Base-by-base conservation (phyloP, 2,113 vertebrate species). In the Hippoglossus stenolepis region DNA sequence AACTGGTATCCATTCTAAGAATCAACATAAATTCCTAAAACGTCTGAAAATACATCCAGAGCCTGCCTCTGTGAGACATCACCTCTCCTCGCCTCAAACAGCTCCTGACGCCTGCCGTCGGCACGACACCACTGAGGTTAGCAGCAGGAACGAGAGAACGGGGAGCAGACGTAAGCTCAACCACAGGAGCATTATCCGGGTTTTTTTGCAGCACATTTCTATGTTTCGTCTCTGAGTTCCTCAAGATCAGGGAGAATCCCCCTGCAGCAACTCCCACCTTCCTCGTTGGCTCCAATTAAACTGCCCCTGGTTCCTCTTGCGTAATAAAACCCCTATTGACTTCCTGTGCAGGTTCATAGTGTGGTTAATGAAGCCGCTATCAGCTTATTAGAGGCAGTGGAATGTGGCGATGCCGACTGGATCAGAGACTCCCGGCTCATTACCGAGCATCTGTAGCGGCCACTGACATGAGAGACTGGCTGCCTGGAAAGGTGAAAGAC, bases 311-410 rank as follows among this genome's bases (percentile, higher is more conserved):
- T 77, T 89, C 24, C 62, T 84, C 77, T 86, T 85, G 77, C 74
- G 47, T 88, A 90, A 85, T 90, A 86, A 91, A 85, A 20, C 51
- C 65, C 62, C 64, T 76, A 82, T 85, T 57, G 35, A 71, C 87
- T 90, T 90, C 85, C 88, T 88, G 85, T 70, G 76, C 72, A 82
- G 68, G 83, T 85, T 91, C 80, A 90, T 49, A n/a, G 82, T 79
- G 73, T 88, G 90, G 86, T 88, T 92, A 91, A 92, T 90, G 84
- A 91, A 88, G 85, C 82, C 0, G 74, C 73, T 82, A 88, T 90
- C 83, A 84, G 75, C 80, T 89, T 88, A 77, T 89, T 91, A 90
- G 77, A 91, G 73, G 79, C 63, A 47, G 57, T 59, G 91, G 84
- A 90, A 88, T 88, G 89, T 76, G 69, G 79, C 23, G 23, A 83